A percentile compares a stretch with the other conserved stretches of the same genome.
These are phyloP conservation scores for Candoia aspera DNA, from an alignment of 2,113 vertebrate genomes.

Conservation along the genomic window DNA sequence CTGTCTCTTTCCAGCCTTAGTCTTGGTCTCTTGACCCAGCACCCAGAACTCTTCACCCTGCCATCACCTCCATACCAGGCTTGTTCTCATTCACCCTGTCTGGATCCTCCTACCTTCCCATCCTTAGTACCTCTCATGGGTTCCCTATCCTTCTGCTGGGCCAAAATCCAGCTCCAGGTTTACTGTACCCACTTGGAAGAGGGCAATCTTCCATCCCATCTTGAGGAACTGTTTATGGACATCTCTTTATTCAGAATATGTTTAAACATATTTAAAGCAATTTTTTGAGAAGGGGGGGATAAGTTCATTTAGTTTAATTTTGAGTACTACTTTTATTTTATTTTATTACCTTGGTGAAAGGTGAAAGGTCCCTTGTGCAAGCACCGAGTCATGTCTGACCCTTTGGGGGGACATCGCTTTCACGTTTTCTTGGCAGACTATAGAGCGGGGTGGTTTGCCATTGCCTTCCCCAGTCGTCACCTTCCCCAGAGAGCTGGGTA, in stretches of 20 bases:
- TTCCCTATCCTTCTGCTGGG: not conserved
- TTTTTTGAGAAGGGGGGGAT: not conserved
- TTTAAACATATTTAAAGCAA: not conserved
- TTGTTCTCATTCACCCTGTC: not conserved
- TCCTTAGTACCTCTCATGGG: not conserved
- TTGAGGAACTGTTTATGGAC: not conserved
- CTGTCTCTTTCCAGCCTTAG: not conserved
- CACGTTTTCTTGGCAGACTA: no score
- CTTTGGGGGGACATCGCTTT: no score
- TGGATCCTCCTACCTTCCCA: not conserved
- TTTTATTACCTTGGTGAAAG: no score
- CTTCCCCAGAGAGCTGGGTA: no score
- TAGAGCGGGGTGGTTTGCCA: no score
- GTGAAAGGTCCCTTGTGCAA: no score
- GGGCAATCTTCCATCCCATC: not conserved
- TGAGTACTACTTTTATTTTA: not conserved
- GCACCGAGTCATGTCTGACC: no score
- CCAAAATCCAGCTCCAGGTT: not conserved
- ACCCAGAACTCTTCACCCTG: not conserved
- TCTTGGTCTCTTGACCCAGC: not conserved
- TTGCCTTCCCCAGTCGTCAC: no score
- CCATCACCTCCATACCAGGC: not conserved
- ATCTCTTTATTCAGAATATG: not conserved
- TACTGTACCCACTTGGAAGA: not conserved
- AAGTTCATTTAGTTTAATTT: not conserved